phyloP scores from a whole-genome alignment of 2,113 vertebrate species.

The Abramis brama region DNA sequence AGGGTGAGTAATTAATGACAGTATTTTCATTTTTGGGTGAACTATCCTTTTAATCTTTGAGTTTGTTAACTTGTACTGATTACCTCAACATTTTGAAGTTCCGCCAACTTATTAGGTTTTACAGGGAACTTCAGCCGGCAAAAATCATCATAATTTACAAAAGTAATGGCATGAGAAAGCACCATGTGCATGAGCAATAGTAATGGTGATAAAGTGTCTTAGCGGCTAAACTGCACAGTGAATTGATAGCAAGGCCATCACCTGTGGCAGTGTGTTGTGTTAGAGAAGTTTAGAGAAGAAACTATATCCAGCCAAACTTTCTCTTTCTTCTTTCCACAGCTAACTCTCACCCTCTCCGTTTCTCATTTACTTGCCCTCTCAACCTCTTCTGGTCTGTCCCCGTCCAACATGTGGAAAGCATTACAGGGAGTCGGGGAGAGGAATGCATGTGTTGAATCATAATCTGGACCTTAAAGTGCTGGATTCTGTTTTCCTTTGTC shows the following conservation, averaged over 20 bases:
- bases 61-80: no score
- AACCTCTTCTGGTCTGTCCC: slow-evolving; percentile 58
- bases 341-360: background rate
- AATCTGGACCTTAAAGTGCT: slow-evolving; percentile 71
- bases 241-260: slow-evolving; percentile 48
- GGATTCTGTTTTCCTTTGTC: slow-evolving; percentile 70
- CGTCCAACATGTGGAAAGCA: slow-evolving; percentile 77
- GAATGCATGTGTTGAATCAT: slow-evolving; percentile 78
- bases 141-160: background rate
- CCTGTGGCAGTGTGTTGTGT: slow-evolving; percentile 41
- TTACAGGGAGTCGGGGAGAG: slow-evolving; percentile 72
- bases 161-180: background rate
- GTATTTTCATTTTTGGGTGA: no score
- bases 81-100: no score
- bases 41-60: no score
- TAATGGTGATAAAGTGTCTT: background rate
- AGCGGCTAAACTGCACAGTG: slow-evolving; percentile 46
- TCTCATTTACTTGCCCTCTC: slow-evolving; percentile 43
- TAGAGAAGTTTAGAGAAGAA: slow-evolving; percentile 40
- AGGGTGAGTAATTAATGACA: no score
- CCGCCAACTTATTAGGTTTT: no score
- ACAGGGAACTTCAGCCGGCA: background rate
- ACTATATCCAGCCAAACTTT: slow-evolving; percentile 42
- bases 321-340: slow-evolving; percentile 39
- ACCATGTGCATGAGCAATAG: background rate